Evolutionary conservation across 2,888 invertebrate genomes (phyloP).

Genomic region (Mesorhabditis spiculigera): DNA sequence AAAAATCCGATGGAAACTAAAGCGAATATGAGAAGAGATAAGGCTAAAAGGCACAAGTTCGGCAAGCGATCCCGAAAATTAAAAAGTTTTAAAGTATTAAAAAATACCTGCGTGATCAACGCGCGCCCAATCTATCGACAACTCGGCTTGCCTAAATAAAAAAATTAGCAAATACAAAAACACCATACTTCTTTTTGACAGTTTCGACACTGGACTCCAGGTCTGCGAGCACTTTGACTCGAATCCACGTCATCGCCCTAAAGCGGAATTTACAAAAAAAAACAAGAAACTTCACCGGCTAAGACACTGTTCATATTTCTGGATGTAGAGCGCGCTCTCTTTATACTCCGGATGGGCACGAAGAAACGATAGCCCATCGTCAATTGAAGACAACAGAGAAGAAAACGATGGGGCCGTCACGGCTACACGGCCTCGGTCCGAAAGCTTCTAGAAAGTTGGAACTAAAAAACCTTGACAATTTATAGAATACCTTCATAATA

Average conservation of each 20-base stretch:
- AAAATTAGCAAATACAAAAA: neutral
- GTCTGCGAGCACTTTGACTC: constrained; percentile 48
- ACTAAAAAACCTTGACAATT: constrained; percentile 6
- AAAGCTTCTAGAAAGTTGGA: constrained; percentile 38
- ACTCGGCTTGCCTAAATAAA: neutral
- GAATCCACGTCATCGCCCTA: constrained; percentile 54
- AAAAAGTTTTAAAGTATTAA: neutral
- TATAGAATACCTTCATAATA: constrained; percentile 44
- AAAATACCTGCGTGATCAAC: constrained; percentile 4
- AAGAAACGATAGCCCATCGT: constrained; percentile 50
- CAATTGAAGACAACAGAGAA: constrained; percentile 52
- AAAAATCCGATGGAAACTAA: neutral
- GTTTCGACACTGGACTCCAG: constrained; percentile 45
- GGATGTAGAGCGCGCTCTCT: constrained; percentile 42
- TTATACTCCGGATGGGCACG: constrained; percentile 49
- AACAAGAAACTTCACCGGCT: constrained; percentile 36
- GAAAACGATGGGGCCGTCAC: constrained; percentile 53
- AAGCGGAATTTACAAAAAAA: neutral
- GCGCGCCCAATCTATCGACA: neutral
- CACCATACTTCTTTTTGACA: constrained; percentile 29
- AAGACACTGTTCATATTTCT: constrained; percentile 54
- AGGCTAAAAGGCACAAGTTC: no score
- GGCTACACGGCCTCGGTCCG: constrained; percentile 38
- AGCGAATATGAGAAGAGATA: neutral
- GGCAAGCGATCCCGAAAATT: neutral